Conservation (phyloP, 1,140 invertebrate species). For the Drosophila lacertosa region DNA sequence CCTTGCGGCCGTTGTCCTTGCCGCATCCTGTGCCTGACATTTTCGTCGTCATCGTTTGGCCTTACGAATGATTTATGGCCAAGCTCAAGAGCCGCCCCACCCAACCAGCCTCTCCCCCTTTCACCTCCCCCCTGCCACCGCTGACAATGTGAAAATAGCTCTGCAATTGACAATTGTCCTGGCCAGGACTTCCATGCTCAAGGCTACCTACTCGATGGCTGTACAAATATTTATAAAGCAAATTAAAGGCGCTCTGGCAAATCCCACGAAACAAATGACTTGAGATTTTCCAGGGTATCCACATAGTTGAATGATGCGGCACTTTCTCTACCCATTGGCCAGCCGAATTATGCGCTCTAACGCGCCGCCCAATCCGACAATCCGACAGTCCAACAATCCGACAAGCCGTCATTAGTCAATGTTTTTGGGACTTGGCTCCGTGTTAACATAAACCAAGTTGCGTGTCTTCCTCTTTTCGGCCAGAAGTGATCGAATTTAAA, state of each 20-base stretch:
- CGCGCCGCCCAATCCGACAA: constrained; percentile 48
- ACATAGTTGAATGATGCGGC: constrained; percentile 50
- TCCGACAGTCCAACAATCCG: constrained; percentile 37
- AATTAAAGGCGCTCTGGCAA: constrained; percentile 73
- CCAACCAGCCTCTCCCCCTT: constrained; percentile 15
- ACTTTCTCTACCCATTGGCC: constrained; percentile 38
- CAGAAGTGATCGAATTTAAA: constrained; percentile 67
- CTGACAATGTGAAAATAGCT: constrained; percentile 47
- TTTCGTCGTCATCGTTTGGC: constrained; percentile 62
- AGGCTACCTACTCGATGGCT: constrained; percentile 30
- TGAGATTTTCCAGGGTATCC: constrained; percentile 41
- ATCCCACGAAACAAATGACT: constrained; percentile 75
- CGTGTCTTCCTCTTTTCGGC: constrained; percentile 46
- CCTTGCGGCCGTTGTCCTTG: constrained; percentile 52
- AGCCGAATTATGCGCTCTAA: constrained; percentile 73
- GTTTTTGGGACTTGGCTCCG: constrained; percentile 51
- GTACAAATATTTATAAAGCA: constrained; percentile 79
- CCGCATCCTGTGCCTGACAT: constrained; percentile 67
- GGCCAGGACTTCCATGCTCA: constrained; percentile 13
- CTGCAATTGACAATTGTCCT: constrained; percentile 78
- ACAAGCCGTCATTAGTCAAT: constrained; percentile 72
- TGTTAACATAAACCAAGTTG: constrained; percentile 59
- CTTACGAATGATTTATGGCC: constrained; percentile 67
- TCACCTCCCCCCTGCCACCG: neutral
- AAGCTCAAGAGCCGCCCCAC: constrained; percentile 52